phyloP scores from a whole-genome alignment of 2,113 vertebrate species.

The Propithecus coquereli region DNA sequence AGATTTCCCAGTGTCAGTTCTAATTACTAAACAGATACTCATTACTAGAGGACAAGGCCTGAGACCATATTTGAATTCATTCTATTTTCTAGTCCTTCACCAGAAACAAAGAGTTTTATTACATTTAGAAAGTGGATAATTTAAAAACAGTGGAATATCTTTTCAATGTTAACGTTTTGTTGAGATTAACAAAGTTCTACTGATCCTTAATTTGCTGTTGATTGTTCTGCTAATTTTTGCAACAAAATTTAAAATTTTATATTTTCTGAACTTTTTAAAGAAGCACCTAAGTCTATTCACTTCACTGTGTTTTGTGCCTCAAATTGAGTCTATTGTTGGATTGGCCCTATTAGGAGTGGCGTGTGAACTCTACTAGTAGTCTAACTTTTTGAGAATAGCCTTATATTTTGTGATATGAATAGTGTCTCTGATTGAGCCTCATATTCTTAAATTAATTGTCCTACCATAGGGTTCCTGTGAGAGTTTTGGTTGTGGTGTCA shows the following conservation, averaged over 20 bases:
- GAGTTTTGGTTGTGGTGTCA: neutral
- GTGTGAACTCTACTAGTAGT: neutral
- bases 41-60: neutral
- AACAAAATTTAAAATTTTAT: neutral
- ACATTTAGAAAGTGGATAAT: neutral
- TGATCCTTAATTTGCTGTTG: neutral
- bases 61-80: neutral
- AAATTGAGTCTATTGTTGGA: fast-evolving
- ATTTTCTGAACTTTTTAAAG: neutral
- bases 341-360: fast-evolving
- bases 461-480: neutral
- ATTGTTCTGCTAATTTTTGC: neutral
- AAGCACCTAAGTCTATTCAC: neutral
- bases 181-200: neutral
- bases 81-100: neutral
- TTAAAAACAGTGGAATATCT: neutral
- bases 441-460: neutral
- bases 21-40: neutral
- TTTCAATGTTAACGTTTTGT: neutral
- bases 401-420: neutral
- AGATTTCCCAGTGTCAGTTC: neutral
- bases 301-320: neutral
- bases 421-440: neutral
- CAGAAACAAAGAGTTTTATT: neutral
- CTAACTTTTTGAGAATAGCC: neutral